Percentiles rank a stretch among this genome's conserved stretches.
Conservation (phyloP, 2,113 vertebrate species). For the Pristiophorus japonicus region DNA sequence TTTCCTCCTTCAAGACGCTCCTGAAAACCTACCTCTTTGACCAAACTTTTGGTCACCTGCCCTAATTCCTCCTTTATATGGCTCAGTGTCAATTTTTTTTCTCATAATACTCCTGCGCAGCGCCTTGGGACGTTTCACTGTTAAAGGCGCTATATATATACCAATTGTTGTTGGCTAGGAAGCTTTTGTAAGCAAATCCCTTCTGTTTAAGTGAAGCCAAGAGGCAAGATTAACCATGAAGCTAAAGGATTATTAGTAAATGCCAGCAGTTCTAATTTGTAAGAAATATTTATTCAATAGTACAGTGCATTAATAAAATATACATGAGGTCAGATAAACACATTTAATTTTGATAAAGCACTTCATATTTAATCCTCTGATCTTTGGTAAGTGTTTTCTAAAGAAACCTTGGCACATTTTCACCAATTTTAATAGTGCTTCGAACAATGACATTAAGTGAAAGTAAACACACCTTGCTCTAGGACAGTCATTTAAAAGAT, state of each 20-base stretch:
- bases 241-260: background rate
- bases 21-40: too few species aligned
- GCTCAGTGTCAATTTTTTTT: too few species aligned
- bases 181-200: background rate
- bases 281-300: constrained; percentile 20
- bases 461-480: background rate
- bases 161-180: too few species aligned
- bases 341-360: background rate
- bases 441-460: too few species aligned
- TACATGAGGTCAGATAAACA: background rate
- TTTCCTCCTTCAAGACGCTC: too few species aligned
- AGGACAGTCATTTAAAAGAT: too few species aligned
- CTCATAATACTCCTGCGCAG: too few species aligned
- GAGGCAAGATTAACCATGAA: background rate
- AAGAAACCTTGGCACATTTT: background rate
- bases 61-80: too few species aligned
- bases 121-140: too few species aligned
- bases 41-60: too few species aligned
- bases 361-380: background rate
- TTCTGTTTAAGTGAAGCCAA: background rate
- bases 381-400: background rate
- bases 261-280: background rate
- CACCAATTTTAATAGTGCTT: background rate
- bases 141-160: too few species aligned
- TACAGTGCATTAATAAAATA: background rate